These are phyloP conservation scores for Augochlorella aurata DNA, from an alignment of 2,888 invertebrate genomes.

Conservation along the genomic window DNA sequence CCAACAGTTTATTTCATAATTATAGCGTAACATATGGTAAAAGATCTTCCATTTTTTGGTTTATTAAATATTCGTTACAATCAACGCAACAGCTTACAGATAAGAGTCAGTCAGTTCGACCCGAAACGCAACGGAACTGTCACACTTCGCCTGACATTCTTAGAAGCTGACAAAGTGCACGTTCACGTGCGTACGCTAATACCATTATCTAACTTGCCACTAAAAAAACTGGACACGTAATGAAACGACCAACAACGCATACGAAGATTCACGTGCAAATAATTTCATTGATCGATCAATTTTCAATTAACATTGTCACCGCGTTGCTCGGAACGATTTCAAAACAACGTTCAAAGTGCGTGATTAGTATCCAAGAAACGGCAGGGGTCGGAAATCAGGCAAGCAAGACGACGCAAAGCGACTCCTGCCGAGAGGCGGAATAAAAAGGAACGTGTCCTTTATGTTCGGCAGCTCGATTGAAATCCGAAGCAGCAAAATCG, in stretches of 20 bases:
- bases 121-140: background rate
- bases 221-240: background rate
- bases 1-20: background rate
- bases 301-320: background rate
- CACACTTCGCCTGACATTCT: background rate
- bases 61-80: background rate
- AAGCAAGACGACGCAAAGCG: background rate
- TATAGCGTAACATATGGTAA: no score
- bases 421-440: background rate
- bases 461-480: background rate
- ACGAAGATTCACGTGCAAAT: background rate
- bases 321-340: background rate
- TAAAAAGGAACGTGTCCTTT: background rate
- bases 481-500: constrained; percentile 46
- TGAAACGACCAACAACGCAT: background rate
- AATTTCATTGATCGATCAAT: constrained; percentile 6
- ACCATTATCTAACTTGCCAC: background rate
- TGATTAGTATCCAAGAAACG: background rate
- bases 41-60: no score
- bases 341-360: background rate
- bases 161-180: constrained; percentile 34
- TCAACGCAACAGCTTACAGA: constrained; percentile 28
- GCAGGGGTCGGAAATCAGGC: no score
- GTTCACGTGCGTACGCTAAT: background rate
- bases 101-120: background rate